A percentile compares a stretch with the other conserved stretches of the same genome.
Conservation (phyloP, 2,113 vertebrate species). For the Nerophis ophidion region DNA sequence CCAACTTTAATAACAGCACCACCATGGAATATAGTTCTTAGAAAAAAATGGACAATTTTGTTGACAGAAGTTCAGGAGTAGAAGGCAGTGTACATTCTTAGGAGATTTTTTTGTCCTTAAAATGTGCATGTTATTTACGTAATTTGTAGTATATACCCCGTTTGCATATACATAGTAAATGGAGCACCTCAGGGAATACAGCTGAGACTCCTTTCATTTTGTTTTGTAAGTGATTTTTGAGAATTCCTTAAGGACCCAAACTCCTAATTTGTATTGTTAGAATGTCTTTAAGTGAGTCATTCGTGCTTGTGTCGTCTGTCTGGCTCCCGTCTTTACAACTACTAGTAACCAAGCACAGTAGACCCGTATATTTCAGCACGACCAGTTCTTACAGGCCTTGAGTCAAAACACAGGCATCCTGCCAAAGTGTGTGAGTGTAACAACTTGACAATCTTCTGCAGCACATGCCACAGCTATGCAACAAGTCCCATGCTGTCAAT, state of each 20-base stretch:
- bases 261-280: no score
- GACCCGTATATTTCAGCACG: constrained; percentile 18
- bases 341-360: neutral
- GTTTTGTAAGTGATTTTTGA: neutral
- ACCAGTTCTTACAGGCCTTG: constrained; percentile 10
- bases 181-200: neutral
- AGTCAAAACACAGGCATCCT: constrained; percentile 21
- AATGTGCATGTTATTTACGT: no score
- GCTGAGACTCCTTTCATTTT: neutral
- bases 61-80: no score
- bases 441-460: constrained; percentile 18
- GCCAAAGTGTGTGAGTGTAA: constrained; percentile 18
- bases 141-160: no score
- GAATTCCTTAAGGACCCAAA: neutral
- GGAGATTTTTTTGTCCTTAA: no score
- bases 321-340: neutral
- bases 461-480: constrained; percentile 25
- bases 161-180: no score
- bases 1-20: no score
- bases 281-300: neutral
- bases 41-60: no score
- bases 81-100: no score
- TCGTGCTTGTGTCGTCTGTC: neutral
- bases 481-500: constrained; percentile 37
- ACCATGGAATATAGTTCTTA: no score